Evolutionary conservation across 2,888 invertebrate genomes (phyloP).

Genomic region (Amitus sp.): DNA sequence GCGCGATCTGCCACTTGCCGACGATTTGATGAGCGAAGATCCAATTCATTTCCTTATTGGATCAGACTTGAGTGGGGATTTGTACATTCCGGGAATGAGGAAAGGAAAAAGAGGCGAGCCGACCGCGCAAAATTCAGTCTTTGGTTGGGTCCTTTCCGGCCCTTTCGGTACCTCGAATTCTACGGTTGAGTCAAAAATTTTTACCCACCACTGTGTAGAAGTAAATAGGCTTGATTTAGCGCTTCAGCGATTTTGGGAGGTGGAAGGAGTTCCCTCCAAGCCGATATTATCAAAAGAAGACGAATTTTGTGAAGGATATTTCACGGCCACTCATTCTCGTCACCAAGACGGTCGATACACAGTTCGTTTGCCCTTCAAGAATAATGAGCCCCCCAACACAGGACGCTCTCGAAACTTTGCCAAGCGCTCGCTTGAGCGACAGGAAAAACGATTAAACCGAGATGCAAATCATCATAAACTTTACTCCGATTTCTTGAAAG

Average conservation of each 20-base stretch:
- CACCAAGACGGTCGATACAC: constrained; percentile 7
- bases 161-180: background rate
- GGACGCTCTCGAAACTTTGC: constrained; percentile 2
- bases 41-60: constrained; percentile 15
- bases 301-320: constrained; percentile 9
- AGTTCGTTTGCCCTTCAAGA: constrained; percentile 13
- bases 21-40: background rate
- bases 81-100: background rate
- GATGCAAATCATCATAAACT: background rate
- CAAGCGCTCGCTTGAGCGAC: too few species aligned
- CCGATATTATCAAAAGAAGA: background rate
- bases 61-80: constrained; percentile 8
- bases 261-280: background rate
- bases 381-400: background rate
- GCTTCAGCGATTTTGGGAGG: background rate
- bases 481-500: constrained; percentile 6
- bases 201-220: background rate
- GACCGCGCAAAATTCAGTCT: constrained; percentile 8
- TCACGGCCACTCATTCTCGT: constrained; percentile 8
- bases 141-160: constrained; percentile 10
- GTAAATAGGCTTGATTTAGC: background rate
- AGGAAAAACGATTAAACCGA: too few species aligned
- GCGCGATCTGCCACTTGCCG: constrained; percentile 9
- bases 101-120: background rate
- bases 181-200: background rate